These are phyloP conservation scores for Caenorhabditis sp. DNA, from an alignment of 2,888 invertebrate genomes.

Conservation along the genomic window DNA sequence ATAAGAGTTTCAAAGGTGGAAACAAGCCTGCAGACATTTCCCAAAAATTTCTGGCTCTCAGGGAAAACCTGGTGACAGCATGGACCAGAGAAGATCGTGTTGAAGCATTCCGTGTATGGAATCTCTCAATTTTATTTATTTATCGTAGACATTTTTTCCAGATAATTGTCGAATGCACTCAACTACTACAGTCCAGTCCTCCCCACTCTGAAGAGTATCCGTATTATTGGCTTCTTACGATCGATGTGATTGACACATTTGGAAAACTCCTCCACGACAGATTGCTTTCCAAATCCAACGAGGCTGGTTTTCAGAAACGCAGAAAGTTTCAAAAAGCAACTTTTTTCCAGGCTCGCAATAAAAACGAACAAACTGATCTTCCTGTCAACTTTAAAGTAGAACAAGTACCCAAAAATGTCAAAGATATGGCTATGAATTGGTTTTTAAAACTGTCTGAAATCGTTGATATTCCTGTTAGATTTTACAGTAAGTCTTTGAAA, in stretches of 20 bases:
- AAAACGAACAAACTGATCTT: slow-evolving; percentile 53
- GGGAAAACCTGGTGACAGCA: slow-evolving; percentile 37
- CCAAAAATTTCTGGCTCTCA: slow-evolving; percentile 36
- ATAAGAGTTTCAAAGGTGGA: slow-evolving; percentile 35
- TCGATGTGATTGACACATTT: slow-evolving; percentile 96
- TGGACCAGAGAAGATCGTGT: slow-evolving; percentile 57
- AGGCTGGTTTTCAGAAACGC: slow-evolving; percentile 29
- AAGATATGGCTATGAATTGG: slow-evolving; percentile 92
- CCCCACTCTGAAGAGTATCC: slow-evolving; percentile 55
- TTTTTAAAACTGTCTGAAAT: slow-evolving; percentile 99
- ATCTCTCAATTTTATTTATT: not conserved
- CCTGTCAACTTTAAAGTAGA: slow-evolving; percentile 38
- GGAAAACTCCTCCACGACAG: slow-evolving; percentile 91
- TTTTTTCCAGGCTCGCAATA: slow-evolving; percentile 37
- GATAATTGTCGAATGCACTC: slow-evolving; percentile 37
- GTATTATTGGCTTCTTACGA: slow-evolving; percentile 96
- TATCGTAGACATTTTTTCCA: not conserved
- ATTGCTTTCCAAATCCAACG: slow-evolving; percentile 87
- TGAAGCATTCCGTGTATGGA: slow-evolving; percentile 48
- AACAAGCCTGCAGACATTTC: slow-evolving; percentile 43
- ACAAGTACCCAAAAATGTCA: slow-evolving; percentile 80
- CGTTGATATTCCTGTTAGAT: slow-evolving; percentile 91
- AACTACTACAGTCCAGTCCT: slow-evolving; percentile 38
- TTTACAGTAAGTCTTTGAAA: slow-evolving; percentile 87
- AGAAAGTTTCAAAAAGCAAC: too few relatives aligned